Conservation (phyloP, 2,113 vertebrate genomes). For the Actinemys pallida region DNA sequence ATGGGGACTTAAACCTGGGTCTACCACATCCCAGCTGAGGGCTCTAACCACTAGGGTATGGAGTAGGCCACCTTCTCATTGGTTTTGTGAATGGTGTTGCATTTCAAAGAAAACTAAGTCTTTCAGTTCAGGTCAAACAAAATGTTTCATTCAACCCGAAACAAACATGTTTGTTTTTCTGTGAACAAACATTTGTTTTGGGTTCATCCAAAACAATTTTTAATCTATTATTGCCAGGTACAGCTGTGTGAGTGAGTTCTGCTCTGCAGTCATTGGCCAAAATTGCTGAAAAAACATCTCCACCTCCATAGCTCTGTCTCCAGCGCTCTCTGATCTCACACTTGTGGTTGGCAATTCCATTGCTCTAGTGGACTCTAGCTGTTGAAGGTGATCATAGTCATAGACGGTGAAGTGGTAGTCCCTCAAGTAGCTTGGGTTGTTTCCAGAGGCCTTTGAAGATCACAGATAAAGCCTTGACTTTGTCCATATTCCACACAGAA, state of each 20-base stretch:
- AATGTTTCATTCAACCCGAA: no score
- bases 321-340: background rate
- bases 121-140: no score
- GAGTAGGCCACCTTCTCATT: no score
- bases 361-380: background rate
- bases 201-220: no score
- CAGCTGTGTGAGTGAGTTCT: no score
- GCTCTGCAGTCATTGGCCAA: no score
- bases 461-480: background rate
- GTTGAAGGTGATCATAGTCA: background rate
- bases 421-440: background rate
- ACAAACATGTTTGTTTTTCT: no score
- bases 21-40: background rate
- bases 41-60: background rate
- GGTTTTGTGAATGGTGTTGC: no score
- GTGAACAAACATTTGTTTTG: no score
- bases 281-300: background rate
- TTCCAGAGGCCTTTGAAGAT: constrained; percentile 41
- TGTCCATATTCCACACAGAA: background rate
- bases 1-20: background rate
- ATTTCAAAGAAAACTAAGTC: no score
- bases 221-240: no score
- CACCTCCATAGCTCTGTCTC: background rate
- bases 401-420: background rate
- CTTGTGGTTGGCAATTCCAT: background rate